phyloP scores from a whole-genome alignment of 1,140 invertebrate genomes.

The Ips nitidus region DNA sequence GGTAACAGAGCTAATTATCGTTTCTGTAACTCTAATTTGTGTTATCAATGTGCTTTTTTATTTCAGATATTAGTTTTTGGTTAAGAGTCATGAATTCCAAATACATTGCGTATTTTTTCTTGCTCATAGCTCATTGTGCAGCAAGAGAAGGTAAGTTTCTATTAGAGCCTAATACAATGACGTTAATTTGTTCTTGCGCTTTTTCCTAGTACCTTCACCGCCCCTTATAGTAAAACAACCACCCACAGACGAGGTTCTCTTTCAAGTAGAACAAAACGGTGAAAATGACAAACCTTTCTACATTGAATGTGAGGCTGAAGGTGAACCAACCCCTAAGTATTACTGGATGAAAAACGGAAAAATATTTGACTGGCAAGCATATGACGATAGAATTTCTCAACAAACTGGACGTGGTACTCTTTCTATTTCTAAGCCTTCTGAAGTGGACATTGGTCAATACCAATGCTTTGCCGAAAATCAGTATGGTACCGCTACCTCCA shows the following conservation, averaged over 20 bases:
- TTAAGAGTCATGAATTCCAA: too few relatives aligned
- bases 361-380: conserved; percentile 84
- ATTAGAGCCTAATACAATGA: too few relatives aligned
- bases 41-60: too few relatives aligned
- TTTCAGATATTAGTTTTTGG: too few relatives aligned
- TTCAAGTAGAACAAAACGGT: conserved; percentile 79
- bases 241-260: conserved; percentile 84
- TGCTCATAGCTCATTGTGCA: too few relatives aligned
- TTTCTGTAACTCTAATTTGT: too few relatives aligned
- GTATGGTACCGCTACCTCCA: conserved; percentile 91
- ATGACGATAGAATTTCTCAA: conserved; percentile 91
- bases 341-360: conserved; percentile 96
- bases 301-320: conserved; percentile 92
- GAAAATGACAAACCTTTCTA: conserved; percentile 93
- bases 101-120: too few relatives aligned
- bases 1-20: too few relatives aligned
- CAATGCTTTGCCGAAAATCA: conserved; percentile 97
- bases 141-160: too few relatives aligned
- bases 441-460: conserved; percentile 94
- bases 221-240: conserved; percentile 87
- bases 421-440: conserved; percentile 81
- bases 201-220: conserved; percentile 76
- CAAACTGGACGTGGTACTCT: conserved; percentile 90
- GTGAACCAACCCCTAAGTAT: conserved; percentile 87
- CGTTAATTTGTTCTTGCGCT: too few relatives aligned